These are phyloP conservation scores for Drosophila kohkoa DNA, from an alignment of 1,140 invertebrate species.

Conservation along the genomic window DNA sequence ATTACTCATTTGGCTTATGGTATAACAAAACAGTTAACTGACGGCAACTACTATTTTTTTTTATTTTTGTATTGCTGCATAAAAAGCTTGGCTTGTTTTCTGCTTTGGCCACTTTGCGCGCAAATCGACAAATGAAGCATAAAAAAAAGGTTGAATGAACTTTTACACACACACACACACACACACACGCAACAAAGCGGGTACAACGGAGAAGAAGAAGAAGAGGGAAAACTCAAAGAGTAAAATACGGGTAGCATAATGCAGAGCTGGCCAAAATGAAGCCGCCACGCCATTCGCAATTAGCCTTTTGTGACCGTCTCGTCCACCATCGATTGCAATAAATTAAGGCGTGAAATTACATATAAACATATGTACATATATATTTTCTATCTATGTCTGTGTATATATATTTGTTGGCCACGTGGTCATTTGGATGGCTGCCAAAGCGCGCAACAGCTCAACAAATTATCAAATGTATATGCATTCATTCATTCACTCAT, in stretches of 20 bases:
- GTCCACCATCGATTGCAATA: conserved; percentile 71
- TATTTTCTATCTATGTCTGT: not conserved
- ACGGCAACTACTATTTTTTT: conserved; percentile 3
- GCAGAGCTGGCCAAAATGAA: conserved; percentile 69
- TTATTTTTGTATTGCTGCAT: not conserved
- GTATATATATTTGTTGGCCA: not conserved
- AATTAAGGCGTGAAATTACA: conserved; percentile 66
- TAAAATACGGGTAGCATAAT: conserved; percentile 54
- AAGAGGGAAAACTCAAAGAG: conserved; percentile 2
- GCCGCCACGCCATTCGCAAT: conserved; percentile 55
- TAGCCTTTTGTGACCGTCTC: conserved; percentile 60
- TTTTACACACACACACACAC: conserved; percentile 71
- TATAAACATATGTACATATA: conserved; percentile 25
- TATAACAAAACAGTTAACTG: conserved; percentile 27
- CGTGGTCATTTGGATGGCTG: not conserved
- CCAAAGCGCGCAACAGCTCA: not conserved
- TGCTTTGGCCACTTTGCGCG: conserved; percentile 54
- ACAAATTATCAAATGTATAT: no score
- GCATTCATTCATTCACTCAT: no score
- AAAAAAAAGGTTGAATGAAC: conserved; percentile 66
- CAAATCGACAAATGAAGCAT: conserved; percentile 74
- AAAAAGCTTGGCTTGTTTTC: conserved; percentile 29
- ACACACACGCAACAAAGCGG: conserved; percentile 54
- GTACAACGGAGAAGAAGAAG: not conserved
- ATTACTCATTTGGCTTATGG: conserved; percentile 22